A percentile compares a stretch with the other conserved stretches of the same genome.
Conservation (phyloP, 2,113 vertebrate genomes). For the Probosciger aterrimus region DNA sequence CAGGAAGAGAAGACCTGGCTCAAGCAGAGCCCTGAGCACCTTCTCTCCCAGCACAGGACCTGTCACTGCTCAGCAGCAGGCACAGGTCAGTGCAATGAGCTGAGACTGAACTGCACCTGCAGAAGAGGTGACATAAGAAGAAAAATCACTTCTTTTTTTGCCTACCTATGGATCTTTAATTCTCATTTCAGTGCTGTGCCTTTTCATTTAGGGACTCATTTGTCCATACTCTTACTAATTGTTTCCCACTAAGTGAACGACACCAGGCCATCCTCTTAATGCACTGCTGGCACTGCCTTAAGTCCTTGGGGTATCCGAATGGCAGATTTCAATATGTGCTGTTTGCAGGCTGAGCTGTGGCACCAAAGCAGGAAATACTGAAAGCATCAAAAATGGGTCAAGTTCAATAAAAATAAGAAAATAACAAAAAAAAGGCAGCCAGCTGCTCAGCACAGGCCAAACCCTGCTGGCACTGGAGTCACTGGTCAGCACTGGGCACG, state of each 20-base stretch:
- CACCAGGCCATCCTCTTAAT: background rate
- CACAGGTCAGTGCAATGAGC: fast-evolving
- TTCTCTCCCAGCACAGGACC: background rate
- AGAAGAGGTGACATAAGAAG: background rate
- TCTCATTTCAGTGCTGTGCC: background rate
- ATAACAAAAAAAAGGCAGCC: background rate
- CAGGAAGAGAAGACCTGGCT: background rate
- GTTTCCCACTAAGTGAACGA: background rate
- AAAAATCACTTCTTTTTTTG: background rate
- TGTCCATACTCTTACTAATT: background rate
- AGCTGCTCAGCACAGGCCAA: background rate
- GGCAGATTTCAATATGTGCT: background rate
- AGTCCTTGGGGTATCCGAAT: background rate
- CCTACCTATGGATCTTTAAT: background rate
- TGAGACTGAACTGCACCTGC: background rate
- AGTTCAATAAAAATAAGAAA: background rate
- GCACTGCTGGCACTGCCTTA: background rate
- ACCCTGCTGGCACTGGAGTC: background rate
- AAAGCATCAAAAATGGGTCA: background rate
- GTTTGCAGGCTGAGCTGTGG: background rate
- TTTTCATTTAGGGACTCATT: background rate
- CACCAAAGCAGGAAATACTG: background rate
- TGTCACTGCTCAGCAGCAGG: background rate
- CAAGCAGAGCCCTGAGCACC: background rate
- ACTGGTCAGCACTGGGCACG: background rate